Percentiles rank a stretch among this genome's conserved stretches.
These are phyloP conservation scores for Centruroides sculpturatus DNA, from an alignment of 1,140 invertebrate genomes.

Conservation along the genomic window DNA sequence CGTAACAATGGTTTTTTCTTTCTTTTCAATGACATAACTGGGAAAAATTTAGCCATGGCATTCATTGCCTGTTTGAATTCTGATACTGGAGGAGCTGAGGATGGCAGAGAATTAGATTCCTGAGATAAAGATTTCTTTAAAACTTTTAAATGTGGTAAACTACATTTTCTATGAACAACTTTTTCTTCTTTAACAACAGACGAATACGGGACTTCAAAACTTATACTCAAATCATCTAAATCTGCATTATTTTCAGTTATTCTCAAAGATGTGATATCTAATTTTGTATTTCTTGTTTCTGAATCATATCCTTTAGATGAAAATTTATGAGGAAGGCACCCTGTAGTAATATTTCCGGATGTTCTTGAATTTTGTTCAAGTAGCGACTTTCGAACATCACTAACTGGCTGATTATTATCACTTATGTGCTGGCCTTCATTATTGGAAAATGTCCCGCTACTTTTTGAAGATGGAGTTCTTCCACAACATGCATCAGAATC, in stretches of 20 bases:
- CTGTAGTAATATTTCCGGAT: background rate
- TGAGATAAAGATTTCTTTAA: slow-evolving; percentile 12
- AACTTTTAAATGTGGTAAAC: slow-evolving; percentile 10
- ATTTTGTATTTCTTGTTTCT: background rate
- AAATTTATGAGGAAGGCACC: background rate
- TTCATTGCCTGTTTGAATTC: background rate
- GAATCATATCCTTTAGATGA: background rate
- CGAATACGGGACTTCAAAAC: slow-evolving; percentile 10
- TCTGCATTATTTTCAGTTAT: background rate
- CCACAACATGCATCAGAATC: too few species aligned
- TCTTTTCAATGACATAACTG: background rate
- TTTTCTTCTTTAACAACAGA: background rate
- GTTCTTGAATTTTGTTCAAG: background rate
- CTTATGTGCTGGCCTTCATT: too few species aligned
- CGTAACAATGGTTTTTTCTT: background rate
- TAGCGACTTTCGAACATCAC: background rate
- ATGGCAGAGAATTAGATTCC: slow-evolving; percentile 9
- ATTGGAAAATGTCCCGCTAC: too few species aligned
- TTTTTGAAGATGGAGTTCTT: too few species aligned
- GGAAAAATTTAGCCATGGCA: background rate
- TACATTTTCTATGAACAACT: slow-evolving; percentile 6
- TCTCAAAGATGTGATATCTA: background rate
- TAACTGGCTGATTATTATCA: background rate
- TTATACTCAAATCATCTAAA: slow-evolving; percentile 12
- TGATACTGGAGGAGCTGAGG: background rate